These are phyloP conservation scores for Chiroxiphia lanceolata DNA, from an alignment of 2,797 vertebrate species.

Conservation along the genomic window DNA sequence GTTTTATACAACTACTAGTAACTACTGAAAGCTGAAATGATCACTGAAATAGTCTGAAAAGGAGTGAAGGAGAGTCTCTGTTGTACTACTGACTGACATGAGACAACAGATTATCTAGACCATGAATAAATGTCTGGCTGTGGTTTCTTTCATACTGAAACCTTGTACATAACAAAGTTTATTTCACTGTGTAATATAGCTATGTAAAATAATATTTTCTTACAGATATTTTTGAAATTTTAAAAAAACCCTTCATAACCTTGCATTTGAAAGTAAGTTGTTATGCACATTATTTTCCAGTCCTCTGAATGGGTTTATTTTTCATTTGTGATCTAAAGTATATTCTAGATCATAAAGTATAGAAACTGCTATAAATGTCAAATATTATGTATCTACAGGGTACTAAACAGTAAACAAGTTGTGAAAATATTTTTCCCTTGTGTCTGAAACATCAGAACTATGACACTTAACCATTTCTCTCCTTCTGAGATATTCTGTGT, in stretches of 20 bases:
- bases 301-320: slow-evolving; percentile 68
- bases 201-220: slow-evolving; percentile 77
- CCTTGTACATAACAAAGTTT: slow-evolving; percentile 68
- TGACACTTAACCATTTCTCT: slow-evolving; percentile 7
- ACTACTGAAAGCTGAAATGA: background rate
- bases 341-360: slow-evolving; percentile 64
- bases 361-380: slow-evolving; percentile 60
- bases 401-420: slow-evolving; percentile 66
- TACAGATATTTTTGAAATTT: slow-evolving; percentile 75
- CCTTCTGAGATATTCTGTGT: background rate
- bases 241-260: slow-evolving; percentile 52
- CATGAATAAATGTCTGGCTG: slow-evolving; percentile 25
- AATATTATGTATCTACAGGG: slow-evolving; percentile 66
- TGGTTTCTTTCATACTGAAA: slow-evolving; percentile 54
- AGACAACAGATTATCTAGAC: slow-evolving; percentile 6
- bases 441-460: slow-evolving; percentile 28
- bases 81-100: background rate
- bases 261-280: slow-evolving; percentile 62
- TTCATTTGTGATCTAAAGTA: slow-evolving; percentile 70
- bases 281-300: slow-evolving; percentile 60
- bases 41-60: background rate
- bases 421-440: slow-evolving; percentile 62
- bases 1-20: background rate
- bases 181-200: slow-evolving; percentile 70
- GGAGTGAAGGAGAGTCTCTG: background rate